Base-by-base conservation (phyloP, 92 coral and sea anemone species). In the Paragorgia papillata region DNA sequence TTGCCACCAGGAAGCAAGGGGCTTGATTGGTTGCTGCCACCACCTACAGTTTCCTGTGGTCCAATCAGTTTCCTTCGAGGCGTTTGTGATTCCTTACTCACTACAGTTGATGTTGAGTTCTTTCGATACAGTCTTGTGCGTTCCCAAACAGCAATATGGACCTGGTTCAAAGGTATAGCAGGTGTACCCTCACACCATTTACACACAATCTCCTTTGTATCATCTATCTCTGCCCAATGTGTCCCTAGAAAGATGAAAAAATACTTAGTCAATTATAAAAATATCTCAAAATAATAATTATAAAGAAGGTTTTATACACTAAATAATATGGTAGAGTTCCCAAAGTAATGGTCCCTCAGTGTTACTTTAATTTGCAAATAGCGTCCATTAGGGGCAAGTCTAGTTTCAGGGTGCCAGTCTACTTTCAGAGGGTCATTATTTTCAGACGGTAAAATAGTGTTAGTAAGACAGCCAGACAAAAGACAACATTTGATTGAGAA, bases 211-310 rank as follows among this genome's bases (percentile, higher is more conserved):
- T 88, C 77, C 69, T 89, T 89, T 34, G 85, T 32, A 54, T 94
- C 98, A 58, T 94, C 98, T 51, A 94, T 41, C 70, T 94, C 91
- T 78, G 88, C 80, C 98, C 98, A 94, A 29, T 85, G 85, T 20
- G 74, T 29, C 0, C 98, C 98, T 94, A 27, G 2, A 27, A 25
- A 69, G 43, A 17, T 19, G 13, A 66, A 32, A 5, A 3, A 61
- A 76, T 31, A 40, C 8, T 18, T 39, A 24, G 29, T 24, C 18
- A 3, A 20, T 17, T 59, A 1, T 1, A 7, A 54, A 33, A 18
- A 54, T 34, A 13, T 22, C 15, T 7, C 46, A 30, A 3, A 7
- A 25, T 25, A 9, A 59, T 0, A 18, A n/a, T n/a, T n/a, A n/a
- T n/a, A n/a, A n/a, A n/a, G n/a, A n/a, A n/a, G n/a, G n/a, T n/a